A percentile compares a stretch with the other conserved stretches of the same genome.
phyloP scores from a whole-genome alignment of 2,888 invertebrate species.

The Diogma glabrata region DNA sequence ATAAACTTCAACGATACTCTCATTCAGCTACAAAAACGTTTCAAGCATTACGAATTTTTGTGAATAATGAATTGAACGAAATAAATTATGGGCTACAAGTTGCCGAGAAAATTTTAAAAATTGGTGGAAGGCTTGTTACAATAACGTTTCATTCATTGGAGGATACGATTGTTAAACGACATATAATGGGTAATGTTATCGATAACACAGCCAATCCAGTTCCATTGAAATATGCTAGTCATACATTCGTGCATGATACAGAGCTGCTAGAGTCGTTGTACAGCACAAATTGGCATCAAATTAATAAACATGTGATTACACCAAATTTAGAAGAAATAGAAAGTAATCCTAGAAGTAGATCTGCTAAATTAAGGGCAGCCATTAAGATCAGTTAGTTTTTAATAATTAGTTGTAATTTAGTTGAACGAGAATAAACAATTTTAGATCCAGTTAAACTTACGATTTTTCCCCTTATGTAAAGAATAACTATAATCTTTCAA shows the following conservation, averaged over 20 bases:
- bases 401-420: background rate
- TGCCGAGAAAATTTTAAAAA: constrained; percentile 63
- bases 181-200: constrained; percentile 64
- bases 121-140: constrained; percentile 65
- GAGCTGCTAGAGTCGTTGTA: constrained; percentile 49
- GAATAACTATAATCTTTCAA: too few species aligned
- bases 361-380: constrained; percentile 80
- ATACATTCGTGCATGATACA: constrained; percentile 45
- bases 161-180: constrained; percentile 86
- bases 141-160: constrained; percentile 89
- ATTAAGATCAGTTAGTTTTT: constrained; percentile 51
- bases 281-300: constrained; percentile 59
- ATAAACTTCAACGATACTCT: constrained; percentile 60
- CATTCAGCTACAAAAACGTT: constrained; percentile 88
- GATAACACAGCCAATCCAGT: constrained; percentile 59
- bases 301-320: constrained; percentile 69
- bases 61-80: constrained; percentile 93
- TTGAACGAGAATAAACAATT: too few species aligned
- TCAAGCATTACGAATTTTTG: constrained; percentile 86
- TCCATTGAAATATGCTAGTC: constrained; percentile 59
- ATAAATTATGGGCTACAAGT: constrained; percentile 76
- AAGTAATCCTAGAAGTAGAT: constrained; percentile 72
- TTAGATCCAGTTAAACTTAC: too few species aligned
- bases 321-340: constrained; percentile 64
- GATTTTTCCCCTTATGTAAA: too few species aligned